Base-by-base conservation (phyloP, 1,140 invertebrate species). In the Drosophila erecta region DNA sequence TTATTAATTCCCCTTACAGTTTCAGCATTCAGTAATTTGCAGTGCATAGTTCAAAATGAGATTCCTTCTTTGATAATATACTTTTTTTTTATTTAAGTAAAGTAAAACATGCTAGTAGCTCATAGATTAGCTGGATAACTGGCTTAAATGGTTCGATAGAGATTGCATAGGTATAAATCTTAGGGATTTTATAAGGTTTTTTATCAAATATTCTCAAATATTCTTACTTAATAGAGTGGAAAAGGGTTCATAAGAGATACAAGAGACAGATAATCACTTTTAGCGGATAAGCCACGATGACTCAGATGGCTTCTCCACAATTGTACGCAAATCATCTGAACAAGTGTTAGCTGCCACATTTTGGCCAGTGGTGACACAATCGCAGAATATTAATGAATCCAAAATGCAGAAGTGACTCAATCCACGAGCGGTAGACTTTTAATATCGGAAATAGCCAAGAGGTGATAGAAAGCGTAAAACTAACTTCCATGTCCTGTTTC, bases 371-470 rank as follows among this genome's bases (percentile, higher is more conserved):
- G 27, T 57, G 66, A 70, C 64, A 70, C 64, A 70, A 20, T n/a
- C 47, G 5, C 67, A 27, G 69, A 72, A 72, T 72, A 72, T 24
- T 38, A 72, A 72, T 12, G 33, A 59, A 27, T 44, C n/a, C 8
- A 2, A 20, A 22, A 15, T 17, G 30, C 12, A 50, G 38, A 12
- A 49, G 35, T 83, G 79, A 83, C 74, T 83, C 79, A 83, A 30
- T 12, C 22, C 15, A 2, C 11, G n/a, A 53, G 58, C 22, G 49
- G 24, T 64, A 27, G 44, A 62, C 61, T 76, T 38, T 33, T 47
- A 33, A 35, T 50, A 55, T 44, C 41, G 53, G 56, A 73, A 57
- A 76, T 62, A 41, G 47, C 15, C 27, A 59, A 43, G 20, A 38
- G 15, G 44, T 59, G 54, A 72, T 43, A 11, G 35, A 51, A 43